Percentiles rank a stretch among this genome's conserved stretches.
These are phyloP conservation scores for Petrocephalus microphthalmus DNA, from an alignment of 2,113 vertebrate species.

Conservation along the genomic window DNA sequence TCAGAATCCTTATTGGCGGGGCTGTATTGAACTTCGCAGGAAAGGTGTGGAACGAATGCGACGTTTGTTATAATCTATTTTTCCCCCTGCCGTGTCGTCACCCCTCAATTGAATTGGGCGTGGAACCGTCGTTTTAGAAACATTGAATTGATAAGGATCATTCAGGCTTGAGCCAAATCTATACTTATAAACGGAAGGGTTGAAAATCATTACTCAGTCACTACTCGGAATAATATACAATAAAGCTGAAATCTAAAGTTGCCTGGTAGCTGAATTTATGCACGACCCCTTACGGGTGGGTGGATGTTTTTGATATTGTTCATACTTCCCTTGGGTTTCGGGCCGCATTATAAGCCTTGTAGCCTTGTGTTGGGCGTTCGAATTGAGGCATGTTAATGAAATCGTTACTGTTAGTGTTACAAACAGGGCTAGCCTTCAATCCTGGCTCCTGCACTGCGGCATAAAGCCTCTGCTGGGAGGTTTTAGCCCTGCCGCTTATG, in stretches of 20 bases:
- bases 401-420: neutral
- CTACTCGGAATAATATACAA: neutral
- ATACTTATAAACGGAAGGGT: neutral
- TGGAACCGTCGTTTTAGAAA: neutral
- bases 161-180: constrained; percentile 14
- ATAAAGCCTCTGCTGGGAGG: neutral
- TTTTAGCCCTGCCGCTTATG: neutral
- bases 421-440: neutral
- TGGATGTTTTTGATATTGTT: neutral
- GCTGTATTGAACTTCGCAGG: constrained; percentile 30
- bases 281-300: neutral
- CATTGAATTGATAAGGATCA: constrained; percentile 26
- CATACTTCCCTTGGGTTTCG: no score
- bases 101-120: constrained; percentile 22
- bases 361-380: neutral
- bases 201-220: neutral
- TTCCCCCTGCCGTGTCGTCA: constrained; percentile 20
- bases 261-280: neutral
- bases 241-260: neutral
- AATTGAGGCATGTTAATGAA: neutral
- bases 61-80: neutral
- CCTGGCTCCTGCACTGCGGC: neutral
- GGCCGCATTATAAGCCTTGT: neutral
- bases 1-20: constrained; percentile 23
- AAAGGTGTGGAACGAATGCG: constrained; percentile 25